Conservation (phyloP, 2,113 vertebrate genomes). For the Passer domesticus region DNA sequence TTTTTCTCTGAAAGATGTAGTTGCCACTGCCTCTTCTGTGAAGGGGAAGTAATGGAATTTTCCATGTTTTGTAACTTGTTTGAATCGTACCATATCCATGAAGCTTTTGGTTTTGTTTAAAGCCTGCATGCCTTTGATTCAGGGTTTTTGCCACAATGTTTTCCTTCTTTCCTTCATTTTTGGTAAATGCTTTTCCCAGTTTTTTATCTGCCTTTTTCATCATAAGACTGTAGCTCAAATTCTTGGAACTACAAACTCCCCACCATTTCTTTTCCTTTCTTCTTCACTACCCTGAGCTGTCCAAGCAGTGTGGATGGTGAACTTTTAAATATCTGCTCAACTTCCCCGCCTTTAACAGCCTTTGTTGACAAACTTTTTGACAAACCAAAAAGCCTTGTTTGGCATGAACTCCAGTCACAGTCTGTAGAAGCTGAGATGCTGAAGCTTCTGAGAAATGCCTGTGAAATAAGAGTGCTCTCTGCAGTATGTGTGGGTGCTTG, state of each 20-base stretch:
- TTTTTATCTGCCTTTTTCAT: background rate
- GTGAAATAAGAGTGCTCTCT: background rate
- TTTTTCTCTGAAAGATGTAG: background rate
- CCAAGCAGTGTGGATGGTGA: background rate
- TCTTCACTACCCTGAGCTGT: background rate
- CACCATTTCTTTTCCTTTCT: background rate
- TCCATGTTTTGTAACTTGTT: background rate
- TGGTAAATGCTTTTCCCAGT: background rate
- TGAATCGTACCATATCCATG: background rate
- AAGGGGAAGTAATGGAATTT: background rate
- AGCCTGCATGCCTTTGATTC: background rate
- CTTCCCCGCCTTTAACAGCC: background rate
- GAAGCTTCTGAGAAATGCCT: background rate
- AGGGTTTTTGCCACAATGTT: background rate
- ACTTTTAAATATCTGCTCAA: background rate
- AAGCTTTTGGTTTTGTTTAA: conserved; percentile 16
- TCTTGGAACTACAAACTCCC: background rate
- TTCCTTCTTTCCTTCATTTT: background rate
- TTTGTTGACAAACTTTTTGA: background rate
- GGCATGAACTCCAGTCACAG: background rate
- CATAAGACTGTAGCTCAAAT: background rate
- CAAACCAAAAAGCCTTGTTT: background rate
- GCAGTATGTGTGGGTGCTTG: background rate
- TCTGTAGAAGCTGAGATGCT: background rate
- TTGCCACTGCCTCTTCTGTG: background rate